Evolutionary conservation across 2,797 vertebrate genomes (phyloP).

Genomic region (Tachyglossus aculeatus): DNA sequence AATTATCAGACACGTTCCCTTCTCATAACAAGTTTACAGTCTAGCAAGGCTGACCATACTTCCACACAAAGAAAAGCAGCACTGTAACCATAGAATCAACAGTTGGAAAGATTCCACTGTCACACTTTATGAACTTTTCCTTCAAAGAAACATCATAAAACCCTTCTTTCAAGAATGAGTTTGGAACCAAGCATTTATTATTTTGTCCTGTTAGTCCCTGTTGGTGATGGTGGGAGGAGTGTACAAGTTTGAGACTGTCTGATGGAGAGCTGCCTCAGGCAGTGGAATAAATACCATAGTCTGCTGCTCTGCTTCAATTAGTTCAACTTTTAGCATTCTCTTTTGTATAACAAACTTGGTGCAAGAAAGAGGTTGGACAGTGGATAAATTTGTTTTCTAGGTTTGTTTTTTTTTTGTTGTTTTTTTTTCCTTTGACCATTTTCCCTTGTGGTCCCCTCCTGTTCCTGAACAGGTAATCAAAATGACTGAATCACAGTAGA

Average conservation of each 20-base stretch:
- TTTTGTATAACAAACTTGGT: background rate
- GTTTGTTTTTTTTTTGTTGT: too few relatives aligned
- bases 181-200: background rate
- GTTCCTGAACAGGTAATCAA: too few relatives aligned
- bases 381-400: too few relatives aligned
- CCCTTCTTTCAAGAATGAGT: conserved; percentile 2
- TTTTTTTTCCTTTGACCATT: too few relatives aligned
- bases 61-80: too few relatives aligned
- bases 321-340: background rate
- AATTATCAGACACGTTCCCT: too few relatives aligned
- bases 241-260: background rate
- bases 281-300: background rate
- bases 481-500: too few relatives aligned
- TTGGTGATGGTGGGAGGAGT: background rate
- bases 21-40: too few relatives aligned
- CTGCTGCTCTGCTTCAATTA: background rate
- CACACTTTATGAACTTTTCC: background rate
- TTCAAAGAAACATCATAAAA: background rate
- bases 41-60: too few relatives aligned
- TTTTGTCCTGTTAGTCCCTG: background rate
- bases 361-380: too few relatives aligned
- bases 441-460: too few relatives aligned
- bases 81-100: background rate
- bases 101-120: conserved; percentile 1
- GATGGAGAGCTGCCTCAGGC: background rate